Percentiles rank a stretch among this genome's conserved stretches.
Evolutionary conservation across 1,140 invertebrate genomes (phyloP).

Genomic region (Ceratina calcarata): DNA sequence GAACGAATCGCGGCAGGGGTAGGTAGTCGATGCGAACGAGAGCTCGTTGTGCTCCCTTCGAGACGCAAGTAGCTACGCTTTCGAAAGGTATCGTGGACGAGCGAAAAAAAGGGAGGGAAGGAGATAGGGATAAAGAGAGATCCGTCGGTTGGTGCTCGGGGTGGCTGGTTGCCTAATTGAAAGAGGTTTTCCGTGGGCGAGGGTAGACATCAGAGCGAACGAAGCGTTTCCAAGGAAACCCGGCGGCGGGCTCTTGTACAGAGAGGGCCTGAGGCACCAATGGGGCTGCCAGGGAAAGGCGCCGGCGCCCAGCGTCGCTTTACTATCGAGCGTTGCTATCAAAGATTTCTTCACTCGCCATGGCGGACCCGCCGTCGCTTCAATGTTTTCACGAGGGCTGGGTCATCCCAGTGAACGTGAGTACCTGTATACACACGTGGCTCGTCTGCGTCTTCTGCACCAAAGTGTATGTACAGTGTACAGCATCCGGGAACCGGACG

Average conservation of each 20-base stretch:
- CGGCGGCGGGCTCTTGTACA: conserved; percentile 64
- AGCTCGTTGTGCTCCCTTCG: conserved; percentile 11
- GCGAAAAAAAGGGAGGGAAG: neutral
- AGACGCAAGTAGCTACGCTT: conserved; percentile 24
- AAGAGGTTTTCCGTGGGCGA: conserved; percentile 70
- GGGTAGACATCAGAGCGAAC: conserved; percentile 71
- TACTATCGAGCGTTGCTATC: conserved; percentile 78
- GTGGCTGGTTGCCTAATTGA: conserved; percentile 71
- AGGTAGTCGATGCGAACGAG: conserved; percentile 25
- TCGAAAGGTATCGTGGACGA: neutral
- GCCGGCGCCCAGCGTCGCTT: conserved; percentile 73
- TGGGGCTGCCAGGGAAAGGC: conserved; percentile 67
- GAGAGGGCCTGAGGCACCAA: conserved; percentile 67
- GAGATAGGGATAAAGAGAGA: conserved; percentile 34
- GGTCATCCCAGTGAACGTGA: conserved; percentile 3
- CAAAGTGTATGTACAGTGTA: neutral
- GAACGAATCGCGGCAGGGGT: neutral
- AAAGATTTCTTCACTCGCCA: conserved; percentile 75
- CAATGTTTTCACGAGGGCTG: conserved; percentile 47
- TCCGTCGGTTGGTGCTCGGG: conserved; percentile 34
- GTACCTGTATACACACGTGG: conserved; percentile 21
- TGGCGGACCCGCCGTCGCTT: conserved; percentile 60
- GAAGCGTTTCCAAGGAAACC: conserved; percentile 78
- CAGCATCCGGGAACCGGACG: too few species aligned
- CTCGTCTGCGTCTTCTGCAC: neutral